Evolutionary conservation across 2,888 invertebrate species (phyloP).

Genomic region (Drosophila differens): DNA sequence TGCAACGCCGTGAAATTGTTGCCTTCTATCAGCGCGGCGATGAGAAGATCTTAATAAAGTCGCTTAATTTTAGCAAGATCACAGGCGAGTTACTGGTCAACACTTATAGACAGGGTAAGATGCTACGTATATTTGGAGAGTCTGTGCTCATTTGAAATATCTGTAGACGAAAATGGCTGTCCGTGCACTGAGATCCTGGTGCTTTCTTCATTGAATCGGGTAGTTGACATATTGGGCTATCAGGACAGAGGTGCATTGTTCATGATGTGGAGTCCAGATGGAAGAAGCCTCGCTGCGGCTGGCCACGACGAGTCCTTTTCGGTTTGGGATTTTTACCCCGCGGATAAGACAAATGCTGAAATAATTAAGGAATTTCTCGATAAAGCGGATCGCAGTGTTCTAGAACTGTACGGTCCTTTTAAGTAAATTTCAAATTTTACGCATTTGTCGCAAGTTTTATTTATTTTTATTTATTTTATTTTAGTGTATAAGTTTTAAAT

Average conservation of each 20-base stretch:
- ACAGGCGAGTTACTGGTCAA: constrained; percentile 85
- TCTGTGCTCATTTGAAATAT: neutral
- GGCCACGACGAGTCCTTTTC: constrained; percentile 85
- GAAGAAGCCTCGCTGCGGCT: constrained; percentile 82
- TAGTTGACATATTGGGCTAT: constrained; percentile 82
- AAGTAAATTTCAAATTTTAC: constrained; percentile 4
- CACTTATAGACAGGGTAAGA: constrained; percentile 68
- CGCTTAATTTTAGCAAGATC: constrained; percentile 84
- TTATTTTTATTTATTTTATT: neutral
- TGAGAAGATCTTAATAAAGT: constrained; percentile 76
- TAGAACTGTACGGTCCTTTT: constrained; percentile 23
- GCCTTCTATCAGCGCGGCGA: constrained; percentile 82
- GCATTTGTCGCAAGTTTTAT: neutral
- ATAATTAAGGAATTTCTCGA: neutral
- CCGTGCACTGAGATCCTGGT: constrained; percentile 79
- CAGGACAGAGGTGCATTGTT: constrained; percentile 80
- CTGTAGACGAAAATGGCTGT: constrained; percentile 61
- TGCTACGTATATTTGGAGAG: neutral
- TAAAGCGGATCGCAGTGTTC: constrained; percentile 4
- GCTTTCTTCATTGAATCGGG: constrained; percentile 82
- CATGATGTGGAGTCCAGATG: constrained; percentile 84
- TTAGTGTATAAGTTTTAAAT: neutral
- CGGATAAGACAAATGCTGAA: constrained; percentile 21
- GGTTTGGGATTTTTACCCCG: constrained; percentile 85
- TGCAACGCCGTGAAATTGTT: constrained; percentile 78